Percentiles rank a stretch among this genome's conserved stretches.
phyloP scores from a whole-genome alignment of 2,888 invertebrate species.

The Ischnus inquisitorius region DNA sequence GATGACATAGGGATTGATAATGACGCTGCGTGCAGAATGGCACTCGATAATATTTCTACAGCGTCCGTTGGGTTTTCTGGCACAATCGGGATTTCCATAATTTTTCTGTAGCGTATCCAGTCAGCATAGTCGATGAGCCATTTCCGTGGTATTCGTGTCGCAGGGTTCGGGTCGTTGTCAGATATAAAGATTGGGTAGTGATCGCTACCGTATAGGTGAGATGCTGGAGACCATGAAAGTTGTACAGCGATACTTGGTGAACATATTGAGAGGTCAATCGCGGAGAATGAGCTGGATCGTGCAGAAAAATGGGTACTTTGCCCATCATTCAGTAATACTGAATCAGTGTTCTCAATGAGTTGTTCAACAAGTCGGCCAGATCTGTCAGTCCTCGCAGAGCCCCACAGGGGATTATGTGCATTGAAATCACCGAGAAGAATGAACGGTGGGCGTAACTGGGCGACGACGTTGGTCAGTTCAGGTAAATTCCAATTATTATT shows the following conservation, averaged over 20 bases:
- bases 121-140: background rate
- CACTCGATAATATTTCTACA: background rate
- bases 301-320: background rate
- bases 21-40: background rate
- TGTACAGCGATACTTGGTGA: conserved; percentile 2
- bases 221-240: background rate
- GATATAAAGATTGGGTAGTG: conserved; percentile 18
- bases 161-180: background rate
- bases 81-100: background rate
- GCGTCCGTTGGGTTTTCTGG: background rate
- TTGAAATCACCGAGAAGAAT: conserved; percentile 2
- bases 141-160: background rate
- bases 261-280: conserved; percentile 14
- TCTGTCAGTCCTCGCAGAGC: background rate
- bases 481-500: background rate
- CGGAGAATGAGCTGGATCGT: background rate
- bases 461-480: background rate
- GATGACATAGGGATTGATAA: background rate
- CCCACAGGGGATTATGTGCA: conserved; percentile 4
- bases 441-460: background rate
- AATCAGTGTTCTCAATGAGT: background rate
- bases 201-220: conserved; percentile 21
- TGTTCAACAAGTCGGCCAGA: background rate
- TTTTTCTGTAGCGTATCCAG: background rate
- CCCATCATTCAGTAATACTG: conserved; percentile 10